These are phyloP conservation scores for Calephelis perditalis DNA, from an alignment of 2,888 invertebrate genomes.

Conservation along the genomic window DNA sequence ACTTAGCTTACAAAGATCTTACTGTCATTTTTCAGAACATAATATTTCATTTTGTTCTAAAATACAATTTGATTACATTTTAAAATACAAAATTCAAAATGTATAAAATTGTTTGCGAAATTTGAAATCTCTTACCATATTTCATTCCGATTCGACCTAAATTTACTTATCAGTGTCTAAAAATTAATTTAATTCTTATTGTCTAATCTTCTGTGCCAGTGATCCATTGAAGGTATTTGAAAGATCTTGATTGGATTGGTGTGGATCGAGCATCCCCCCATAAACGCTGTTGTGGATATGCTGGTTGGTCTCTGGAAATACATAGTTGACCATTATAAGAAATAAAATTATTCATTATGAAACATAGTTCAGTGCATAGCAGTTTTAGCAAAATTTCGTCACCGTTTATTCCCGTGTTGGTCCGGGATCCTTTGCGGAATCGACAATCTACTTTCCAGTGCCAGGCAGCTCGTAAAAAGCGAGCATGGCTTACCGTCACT, in stretches of 20 bases:
- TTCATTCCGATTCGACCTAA: slow-evolving; percentile 21
- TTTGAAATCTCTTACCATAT: neutral
- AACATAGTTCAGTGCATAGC: neutral
- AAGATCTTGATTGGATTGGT: slow-evolving; percentile 73
- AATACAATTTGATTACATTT: too few relatives aligned
- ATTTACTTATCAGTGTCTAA: slow-evolving; percentile 10
- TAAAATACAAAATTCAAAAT: too few relatives aligned
- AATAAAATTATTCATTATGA: neutral
- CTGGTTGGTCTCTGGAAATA: slow-evolving; percentile 66
- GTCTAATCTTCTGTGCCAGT: slow-evolving; percentile 71
- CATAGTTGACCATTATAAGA: neutral
- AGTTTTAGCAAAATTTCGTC: too few relatives aligned
- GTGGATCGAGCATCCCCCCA: slow-evolving; percentile 55
- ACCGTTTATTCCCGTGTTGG: too few relatives aligned
- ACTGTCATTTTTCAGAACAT: too few relatives aligned
- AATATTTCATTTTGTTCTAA: too few relatives aligned
- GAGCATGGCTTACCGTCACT: too few relatives aligned
- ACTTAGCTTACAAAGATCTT: too few relatives aligned
- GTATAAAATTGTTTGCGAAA: too few relatives aligned
- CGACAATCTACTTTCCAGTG: too few relatives aligned
- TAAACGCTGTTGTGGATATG: slow-evolving; percentile 52
- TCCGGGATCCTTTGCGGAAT: too few relatives aligned
- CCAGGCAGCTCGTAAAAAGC: too few relatives aligned
- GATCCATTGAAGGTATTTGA: slow-evolving; percentile 75
- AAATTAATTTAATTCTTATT: slow-evolving; percentile 24